Evolutionary conservation across 2,113 vertebrate genomes (phyloP).

Genomic region (Gavialis gangeticus): DNA sequence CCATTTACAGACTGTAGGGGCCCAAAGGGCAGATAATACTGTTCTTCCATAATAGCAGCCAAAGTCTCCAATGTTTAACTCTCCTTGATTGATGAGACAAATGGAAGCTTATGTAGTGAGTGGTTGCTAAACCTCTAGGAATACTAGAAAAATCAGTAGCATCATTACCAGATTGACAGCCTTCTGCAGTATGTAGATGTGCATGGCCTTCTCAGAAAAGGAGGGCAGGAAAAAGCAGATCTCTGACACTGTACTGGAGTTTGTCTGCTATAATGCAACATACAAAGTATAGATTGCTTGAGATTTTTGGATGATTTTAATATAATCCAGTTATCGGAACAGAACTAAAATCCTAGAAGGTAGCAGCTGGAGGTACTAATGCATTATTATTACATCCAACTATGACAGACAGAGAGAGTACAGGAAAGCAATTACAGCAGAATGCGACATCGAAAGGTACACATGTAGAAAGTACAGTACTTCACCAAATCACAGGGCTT

Average conservation of each 20-base stretch:
- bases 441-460: background rate
- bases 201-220: background rate
- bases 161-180: background rate
- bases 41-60: background rate
- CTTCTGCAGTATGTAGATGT: background rate
- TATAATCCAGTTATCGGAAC: background rate
- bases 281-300: background rate
- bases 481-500: background rate
- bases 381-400: background rate
- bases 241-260: background rate
- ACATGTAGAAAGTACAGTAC: background rate
- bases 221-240: background rate
- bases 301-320: background rate
- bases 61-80: background rate
- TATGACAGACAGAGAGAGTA: background rate
- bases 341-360: background rate
- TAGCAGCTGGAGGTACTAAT: background rate
- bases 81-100: accelerated
- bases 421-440: background rate
- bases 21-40: background rate
- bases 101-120: accelerated
- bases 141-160: accelerated
- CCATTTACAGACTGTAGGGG: no score
- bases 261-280: background rate
- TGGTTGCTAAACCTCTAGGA: background rate